Conservation (phyloP, 2,888 invertebrate species). For the Drosophila falleni region DNA sequence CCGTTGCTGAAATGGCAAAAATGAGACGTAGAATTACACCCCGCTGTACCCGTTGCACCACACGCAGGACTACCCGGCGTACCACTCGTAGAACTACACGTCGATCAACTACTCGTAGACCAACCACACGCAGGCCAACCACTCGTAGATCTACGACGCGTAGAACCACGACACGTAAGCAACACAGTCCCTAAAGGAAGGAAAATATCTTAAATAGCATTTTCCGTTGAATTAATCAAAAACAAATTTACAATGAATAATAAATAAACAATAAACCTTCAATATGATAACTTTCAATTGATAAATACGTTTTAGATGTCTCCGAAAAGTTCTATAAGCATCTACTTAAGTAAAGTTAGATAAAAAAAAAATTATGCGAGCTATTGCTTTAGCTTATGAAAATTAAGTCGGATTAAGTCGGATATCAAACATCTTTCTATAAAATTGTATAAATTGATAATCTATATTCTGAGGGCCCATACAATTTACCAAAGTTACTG, state of each 20-base stretch:
- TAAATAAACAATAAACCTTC: slow-evolving; percentile 27
- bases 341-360: too few relatives aligned
- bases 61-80: background rate
- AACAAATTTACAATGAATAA: slow-evolving; percentile 41
- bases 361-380: too few relatives aligned
- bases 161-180: slow-evolving; percentile 1
- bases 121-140: background rate
- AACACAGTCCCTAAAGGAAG: background rate
- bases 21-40: slow-evolving; percentile 25
- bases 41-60: slow-evolving; percentile 1
- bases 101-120: background rate
- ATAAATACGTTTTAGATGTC: slow-evolving; percentile 19
- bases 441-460: too few relatives aligned
- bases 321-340: too few relatives aligned
- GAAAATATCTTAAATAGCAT: background rate
- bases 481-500: too few relatives aligned
- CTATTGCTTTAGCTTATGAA: too few relatives aligned
- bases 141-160: background rate
- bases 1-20: slow-evolving; percentile 27
- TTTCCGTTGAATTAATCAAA: slow-evolving; percentile 40
- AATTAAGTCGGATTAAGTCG: too few relatives aligned
- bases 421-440: too few relatives aligned
- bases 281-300: slow-evolving; percentile 59
- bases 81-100: slow-evolving; percentile 5
- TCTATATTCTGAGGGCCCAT: too few relatives aligned